Evolutionary conservation across 2,113 vertebrate species (phyloP).

Genomic region (Dasyornis broadbenti): DNA sequence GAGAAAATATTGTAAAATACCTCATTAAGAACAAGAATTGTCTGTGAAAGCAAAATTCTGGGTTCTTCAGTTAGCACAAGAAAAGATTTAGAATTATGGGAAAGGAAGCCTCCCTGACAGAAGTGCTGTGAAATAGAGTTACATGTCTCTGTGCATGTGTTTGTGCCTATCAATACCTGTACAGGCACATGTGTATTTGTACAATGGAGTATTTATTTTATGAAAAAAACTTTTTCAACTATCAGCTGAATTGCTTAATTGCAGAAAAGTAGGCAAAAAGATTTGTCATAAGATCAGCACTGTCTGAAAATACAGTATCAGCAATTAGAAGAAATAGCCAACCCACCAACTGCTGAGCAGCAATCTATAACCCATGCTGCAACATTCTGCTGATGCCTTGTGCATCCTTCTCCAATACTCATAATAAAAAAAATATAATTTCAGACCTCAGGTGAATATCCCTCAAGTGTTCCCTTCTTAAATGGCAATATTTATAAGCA

Average conservation of each 20-base stretch:
- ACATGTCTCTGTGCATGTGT: neutral
- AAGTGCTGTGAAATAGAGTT: neutral
- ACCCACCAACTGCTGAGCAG: conserved; percentile 9
- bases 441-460: neutral
- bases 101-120: neutral
- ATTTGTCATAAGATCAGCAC: conserved; percentile 35
- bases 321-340: conserved; percentile 51
- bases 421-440: neutral
- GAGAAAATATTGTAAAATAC: neutral
- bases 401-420: neutral
- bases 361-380: conserved; percentile 38
- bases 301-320: conserved; percentile 44
- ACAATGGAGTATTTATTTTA: neutral
- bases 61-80: neutral
- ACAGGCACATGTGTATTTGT: neutral
- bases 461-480: neutral
- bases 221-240: neutral
- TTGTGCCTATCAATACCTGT: fast-evolving
- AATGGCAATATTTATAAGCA: neutral
- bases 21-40: neutral
- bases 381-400: conserved; percentile 37
- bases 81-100: neutral
- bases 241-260: conserved; percentile 26
- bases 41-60: neutral
- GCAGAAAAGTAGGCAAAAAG: conserved; percentile 11